Evolutionary conservation across 2,888 invertebrate species (phyloP).

Genomic region (Antheraea assamensis): DNA sequence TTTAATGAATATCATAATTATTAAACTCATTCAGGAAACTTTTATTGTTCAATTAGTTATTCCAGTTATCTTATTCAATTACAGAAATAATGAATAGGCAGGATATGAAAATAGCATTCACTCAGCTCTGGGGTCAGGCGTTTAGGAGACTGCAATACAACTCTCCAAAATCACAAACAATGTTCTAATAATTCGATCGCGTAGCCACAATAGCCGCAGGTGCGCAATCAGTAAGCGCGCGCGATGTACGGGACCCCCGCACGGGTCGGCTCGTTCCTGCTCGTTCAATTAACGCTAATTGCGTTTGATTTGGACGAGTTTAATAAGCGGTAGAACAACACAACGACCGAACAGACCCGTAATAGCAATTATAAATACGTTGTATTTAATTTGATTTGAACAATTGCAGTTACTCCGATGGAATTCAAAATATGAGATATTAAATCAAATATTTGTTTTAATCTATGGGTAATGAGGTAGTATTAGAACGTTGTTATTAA

Average conservation of each 20-base stretch:
- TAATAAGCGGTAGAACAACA: slow-evolving; percentile 28
- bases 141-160: not conserved
- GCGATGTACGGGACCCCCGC: not conserved
- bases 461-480: too few relatives aligned
- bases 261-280: slow-evolving; percentile 16
- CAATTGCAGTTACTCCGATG: not conserved
- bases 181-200: not conserved
- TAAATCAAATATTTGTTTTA: not conserved
- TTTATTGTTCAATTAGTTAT: not conserved
- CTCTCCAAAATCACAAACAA: not conserved
- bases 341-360: not conserved
- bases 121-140: not conserved
- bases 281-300: slow-evolving; percentile 40
- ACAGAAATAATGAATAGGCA: not conserved
- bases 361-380: not conserved
- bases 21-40: not conserved
- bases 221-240: not conserved
- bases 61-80: not conserved
- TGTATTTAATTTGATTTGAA: not conserved
- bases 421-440: not conserved
- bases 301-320: slow-evolving; percentile 38
- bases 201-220: not conserved
- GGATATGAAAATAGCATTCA: not conserved
- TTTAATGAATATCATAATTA: not conserved
- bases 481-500: too few relatives aligned